Evolutionary conservation across 2,113 vertebrate species (phyloP), one percentile per base, ranked within the genome.

Genomic region (Nannospalax galili): DNA sequence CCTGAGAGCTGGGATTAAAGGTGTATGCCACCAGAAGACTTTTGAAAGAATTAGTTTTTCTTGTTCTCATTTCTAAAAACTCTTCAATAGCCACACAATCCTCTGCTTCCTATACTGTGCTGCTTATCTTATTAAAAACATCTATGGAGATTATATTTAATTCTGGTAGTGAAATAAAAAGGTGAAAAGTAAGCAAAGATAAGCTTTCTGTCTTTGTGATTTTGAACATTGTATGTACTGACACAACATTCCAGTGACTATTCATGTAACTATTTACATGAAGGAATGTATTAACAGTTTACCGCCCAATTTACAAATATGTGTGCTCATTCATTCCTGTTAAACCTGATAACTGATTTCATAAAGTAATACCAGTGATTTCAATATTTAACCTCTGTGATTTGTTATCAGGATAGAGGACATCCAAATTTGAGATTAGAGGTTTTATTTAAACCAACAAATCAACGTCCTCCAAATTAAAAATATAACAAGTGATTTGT

Each of bases 381-480:
- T 84, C 35, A 84, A 14, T 48, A 87, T 28, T 69, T 48, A 65
- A 60, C 37, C 19, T 77, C 5, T 74, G 14, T 45, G 0, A 62
- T 85, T 7, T 78, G 26, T 74, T 11, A 52, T 16, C 42, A 77
- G 9, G 52, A 11, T 10, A 28, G 26, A 16, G 1, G 52, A 7
- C 7, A 45, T 48, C 22, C 40, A 67, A 52, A 69, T 37, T 93
- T 78, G 24, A 85, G 56, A 78, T 74, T 35, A 78, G n/a, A 94
- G 35, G 56, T 91, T 89, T 84, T 90, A 96, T 87, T 90, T 95
- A 96, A 93, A 80, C 28, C 45, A 92, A 93, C 16, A 95, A 89
- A 90, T 95, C 94, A 90, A 80, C 35, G 65, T 94, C 10, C 93
- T 95, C 92, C 60, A 11, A 37, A 94, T 37, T 15, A 90, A 58